Percentiles rank a stretch among this genome's conserved stretches.
These are phyloP conservation scores for Trichomycterus rosablanca DNA, from an alignment of 2,113 vertebrate genomes.

Conservation along the genomic window DNA sequence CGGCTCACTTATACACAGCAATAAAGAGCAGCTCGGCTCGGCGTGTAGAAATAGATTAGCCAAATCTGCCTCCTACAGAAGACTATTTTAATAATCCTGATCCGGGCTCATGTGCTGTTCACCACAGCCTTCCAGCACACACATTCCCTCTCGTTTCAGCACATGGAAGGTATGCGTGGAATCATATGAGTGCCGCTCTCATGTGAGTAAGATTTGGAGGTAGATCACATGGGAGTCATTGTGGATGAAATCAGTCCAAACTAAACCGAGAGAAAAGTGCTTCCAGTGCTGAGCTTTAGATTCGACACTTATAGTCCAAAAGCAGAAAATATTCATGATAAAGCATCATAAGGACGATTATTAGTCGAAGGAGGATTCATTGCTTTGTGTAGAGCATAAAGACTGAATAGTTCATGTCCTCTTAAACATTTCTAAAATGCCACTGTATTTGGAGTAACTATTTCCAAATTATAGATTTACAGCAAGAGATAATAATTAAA, in stretches of 20 bases:
- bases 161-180: slow-evolving; percentile 49
- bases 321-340: neutral
- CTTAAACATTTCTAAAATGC: too few relatives aligned
- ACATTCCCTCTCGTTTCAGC: slow-evolving; percentile 34
- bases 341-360: neutral
- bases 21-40: slow-evolving; percentile 5
- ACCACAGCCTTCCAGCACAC: neutral
- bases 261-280: slow-evolving; percentile 16
- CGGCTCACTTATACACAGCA: neutral
- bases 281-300: neutral
- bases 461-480: too few relatives aligned
- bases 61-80: slow-evolving; percentile 4
- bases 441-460: too few relatives aligned
- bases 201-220: slow-evolving; percentile 62
- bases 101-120: neutral
- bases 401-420: too few relatives aligned
- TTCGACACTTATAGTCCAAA: neutral
- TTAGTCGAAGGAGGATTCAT: neutral
- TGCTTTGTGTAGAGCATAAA: neutral
- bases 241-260: slow-evolving; percentile 18
- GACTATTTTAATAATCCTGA: slow-evolving; percentile 13
- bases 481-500: too few relatives aligned
- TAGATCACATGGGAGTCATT: slow-evolving; percentile 56
- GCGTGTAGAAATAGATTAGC: neutral
- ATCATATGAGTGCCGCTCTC: slow-evolving; percentile 55